These are phyloP conservation scores for Siderastrea siderea DNA, from an alignment of 92 coral and sea anemone genomes.

Conservation along the genomic window DNA sequence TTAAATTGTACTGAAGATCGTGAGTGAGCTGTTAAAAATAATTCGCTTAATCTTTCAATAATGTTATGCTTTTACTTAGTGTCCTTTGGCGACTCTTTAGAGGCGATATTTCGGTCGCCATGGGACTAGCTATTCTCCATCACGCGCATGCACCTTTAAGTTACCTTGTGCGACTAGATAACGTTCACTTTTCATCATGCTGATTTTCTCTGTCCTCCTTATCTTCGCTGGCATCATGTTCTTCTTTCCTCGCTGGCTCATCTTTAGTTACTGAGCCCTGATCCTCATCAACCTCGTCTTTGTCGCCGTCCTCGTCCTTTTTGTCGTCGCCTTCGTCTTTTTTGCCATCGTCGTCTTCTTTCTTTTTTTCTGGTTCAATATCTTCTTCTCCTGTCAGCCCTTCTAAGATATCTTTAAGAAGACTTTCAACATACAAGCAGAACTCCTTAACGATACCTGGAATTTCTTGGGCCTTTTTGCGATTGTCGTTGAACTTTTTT, in stretches of 20 bases:
- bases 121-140: too few species aligned
- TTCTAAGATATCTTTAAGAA: slow-evolving; percentile 70
- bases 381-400: slow-evolving; percentile 66
- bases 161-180: too few species aligned
- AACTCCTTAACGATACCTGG: slow-evolving; percentile 82
- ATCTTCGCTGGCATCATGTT: background rate
- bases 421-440: slow-evolving; percentile 57
- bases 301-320: background rate
- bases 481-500: slow-evolving; percentile 82
- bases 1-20: too few species aligned
- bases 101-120: too few species aligned
- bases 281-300: background rate
- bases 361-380: slow-evolving; percentile 28
- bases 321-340: background rate
- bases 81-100: too few species aligned
- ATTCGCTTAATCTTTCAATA: too few species aligned
- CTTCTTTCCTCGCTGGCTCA: background rate
- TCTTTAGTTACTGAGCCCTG: background rate
- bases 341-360: slow-evolving; percentile 20
- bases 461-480: slow-evolving; percentile 83
- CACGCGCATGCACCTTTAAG: too few species aligned
- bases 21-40: too few species aligned
- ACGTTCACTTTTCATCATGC: background rate
- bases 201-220: background rate
- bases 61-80: too few species aligned